Base-by-base conservation (phyloP, 2,888 invertebrate species). In the Dynastes maya region DNA sequence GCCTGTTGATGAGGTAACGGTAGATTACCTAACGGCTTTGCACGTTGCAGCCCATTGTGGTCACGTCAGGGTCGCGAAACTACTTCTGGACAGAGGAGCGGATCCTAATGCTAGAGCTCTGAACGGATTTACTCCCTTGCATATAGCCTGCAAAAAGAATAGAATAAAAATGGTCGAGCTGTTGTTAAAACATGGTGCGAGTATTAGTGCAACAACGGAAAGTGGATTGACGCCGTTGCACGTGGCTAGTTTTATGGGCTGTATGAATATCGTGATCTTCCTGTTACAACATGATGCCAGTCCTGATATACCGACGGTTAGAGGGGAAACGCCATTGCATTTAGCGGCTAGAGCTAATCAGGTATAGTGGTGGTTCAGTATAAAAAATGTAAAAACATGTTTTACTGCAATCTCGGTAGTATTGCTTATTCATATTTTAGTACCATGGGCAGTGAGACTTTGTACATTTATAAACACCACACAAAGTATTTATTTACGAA, bases 111-210 rank as follows among this genome's bases (percentile, higher is more conserved):
- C 98, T 0, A 92, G 99, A 51, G 98, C 98, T 2, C 91, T 98
- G 49, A 99, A 99, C 88, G 99, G 99, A 0, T 99, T 99, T 89
- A 99, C 98, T 0, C 98, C 98, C 0, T 91, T 99, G 76, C 98
- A 99, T 89, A 98, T 99, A 85, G 99, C 99, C 2, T 99, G 99
- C 90, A 99, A 99, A 90, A 99, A 99, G 90, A 99, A 99, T 89
- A 92, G 98, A 76, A 96, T 98, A 84, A 98, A 98, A 89, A 95
- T 98, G 68, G 98, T 98, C 6, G 99, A 99, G 88, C 89, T 99
- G 80, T 91, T 99, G 76, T 91, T 99, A 80, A 98, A 98, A 89
- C 97, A 98, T 89, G 97, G 97, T 79, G 98, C 98, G 16, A 95
- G 95, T 89, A 92, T 94, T 84, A 91, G 92, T 70, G 92, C 94